These are phyloP conservation scores for Drosophila hawaiiensis DNA, from an alignment of 2,888 invertebrate genomes.

Conservation along the genomic window DNA sequence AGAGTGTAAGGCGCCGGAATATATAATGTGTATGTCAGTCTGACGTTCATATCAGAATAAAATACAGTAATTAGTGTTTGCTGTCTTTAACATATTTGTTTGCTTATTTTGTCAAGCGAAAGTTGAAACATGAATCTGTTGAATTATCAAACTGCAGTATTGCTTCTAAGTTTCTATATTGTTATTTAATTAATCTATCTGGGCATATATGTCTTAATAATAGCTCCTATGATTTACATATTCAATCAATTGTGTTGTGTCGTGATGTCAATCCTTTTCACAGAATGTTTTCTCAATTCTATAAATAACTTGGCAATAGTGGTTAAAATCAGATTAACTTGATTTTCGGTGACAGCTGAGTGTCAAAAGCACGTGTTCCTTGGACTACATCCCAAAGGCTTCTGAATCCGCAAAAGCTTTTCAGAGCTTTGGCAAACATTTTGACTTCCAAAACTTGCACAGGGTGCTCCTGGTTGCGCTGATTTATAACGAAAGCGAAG, in stretches of 20 bases:
- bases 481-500: constrained; percentile 4
- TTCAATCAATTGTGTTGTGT: not conserved
- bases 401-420: constrained; percentile 19
- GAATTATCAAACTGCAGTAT: not conserved
- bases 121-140: not conserved
- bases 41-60: not conserved
- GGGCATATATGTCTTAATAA: not conserved
- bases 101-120: not conserved
- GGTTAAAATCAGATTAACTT: not conserved
- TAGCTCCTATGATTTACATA: not conserved
- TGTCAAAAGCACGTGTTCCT: not conserved
- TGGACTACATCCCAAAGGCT: not conserved
- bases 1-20: constrained; percentile 35
- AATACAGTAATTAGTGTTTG: constrained; percentile 6
- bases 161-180: not conserved
- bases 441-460: constrained; percentile 15
- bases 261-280: not conserved
- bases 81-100: not conserved
- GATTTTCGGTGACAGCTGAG: not conserved
- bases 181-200: not conserved
- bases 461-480: constrained; percentile 21
- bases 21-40: constrained; percentile 1
- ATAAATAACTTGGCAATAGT: not conserved
- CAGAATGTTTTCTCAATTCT: not conserved
- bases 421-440: constrained; percentile 4